phyloP scores from a whole-genome alignment of 2,797 vertebrate species.

The Pangasius macronema region DNA sequence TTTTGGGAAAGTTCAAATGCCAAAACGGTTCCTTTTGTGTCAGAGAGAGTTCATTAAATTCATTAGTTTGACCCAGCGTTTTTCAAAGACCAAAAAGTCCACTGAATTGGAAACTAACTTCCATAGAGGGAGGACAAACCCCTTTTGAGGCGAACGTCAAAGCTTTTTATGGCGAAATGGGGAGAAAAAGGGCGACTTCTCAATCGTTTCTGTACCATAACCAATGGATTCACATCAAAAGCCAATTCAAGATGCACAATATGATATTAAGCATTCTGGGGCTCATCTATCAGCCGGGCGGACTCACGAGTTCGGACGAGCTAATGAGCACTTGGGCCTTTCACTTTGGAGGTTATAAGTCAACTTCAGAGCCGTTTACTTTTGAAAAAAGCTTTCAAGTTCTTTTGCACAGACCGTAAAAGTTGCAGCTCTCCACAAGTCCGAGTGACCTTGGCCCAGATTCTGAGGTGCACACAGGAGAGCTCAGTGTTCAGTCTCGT shows the following conservation, averaged over 20 bases:
- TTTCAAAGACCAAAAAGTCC: conserved; percentile 93
- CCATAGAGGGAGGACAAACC: conserved; percentile 80
- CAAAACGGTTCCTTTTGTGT: conserved; percentile 92
- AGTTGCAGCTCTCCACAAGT: not conserved
- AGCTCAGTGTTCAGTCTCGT: not conserved
- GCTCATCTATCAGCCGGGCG: conserved; percentile 35
- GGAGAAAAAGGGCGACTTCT: conserved; percentile 73
- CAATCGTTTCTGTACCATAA: conserved; percentile 78
- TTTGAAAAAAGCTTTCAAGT: not conserved
- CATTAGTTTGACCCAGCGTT: conserved; percentile 99
- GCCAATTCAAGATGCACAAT: conserved; percentile 77
- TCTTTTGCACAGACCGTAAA: not conserved
- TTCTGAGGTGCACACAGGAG: not conserved
- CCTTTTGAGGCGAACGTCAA: conserved; percentile 82
- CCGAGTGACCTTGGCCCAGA: not conserved
- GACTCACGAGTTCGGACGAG: conserved; percentile 15
- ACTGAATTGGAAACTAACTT: conserved; percentile 93
- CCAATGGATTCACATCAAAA: conserved; percentile 84
- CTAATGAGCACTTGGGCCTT: conserved; percentile 8
- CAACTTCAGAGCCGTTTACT: conserved; percentile 4
- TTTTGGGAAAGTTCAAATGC: conserved; percentile 98
- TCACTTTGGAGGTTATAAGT: conserved; percentile 8
- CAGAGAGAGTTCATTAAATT: conserved; percentile 98
- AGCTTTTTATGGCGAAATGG: conserved; percentile 66
- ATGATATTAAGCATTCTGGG: conserved; percentile 68